Percentiles rank a stretch among this genome's conserved stretches.
Conservation (phyloP, 1,140 invertebrate species). For the Cheumatopsyche charites region DNA sequence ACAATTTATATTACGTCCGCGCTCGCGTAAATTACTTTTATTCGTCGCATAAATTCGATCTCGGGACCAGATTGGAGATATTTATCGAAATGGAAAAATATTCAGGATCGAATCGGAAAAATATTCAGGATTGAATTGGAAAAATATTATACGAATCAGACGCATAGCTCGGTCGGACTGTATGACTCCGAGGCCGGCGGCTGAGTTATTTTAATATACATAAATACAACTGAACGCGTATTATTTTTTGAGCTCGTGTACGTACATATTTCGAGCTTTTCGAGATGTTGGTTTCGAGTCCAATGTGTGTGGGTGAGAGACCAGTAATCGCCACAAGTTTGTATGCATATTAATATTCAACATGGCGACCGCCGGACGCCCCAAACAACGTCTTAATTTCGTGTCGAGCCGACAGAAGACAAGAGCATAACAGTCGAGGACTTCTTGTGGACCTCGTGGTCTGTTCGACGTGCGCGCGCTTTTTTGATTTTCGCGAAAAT, state of each 20-base stretch:
- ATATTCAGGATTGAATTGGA: neutral
- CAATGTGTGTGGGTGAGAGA: slow-evolving; percentile 32
- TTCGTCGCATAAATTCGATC: neutral
- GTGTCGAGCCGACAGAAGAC: slow-evolving; percentile 37
- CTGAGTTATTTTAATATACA: slow-evolving; percentile 36
- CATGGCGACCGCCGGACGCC: slow-evolving; percentile 46
- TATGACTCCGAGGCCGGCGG: slow-evolving; percentile 26
- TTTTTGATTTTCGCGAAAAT: neutral
- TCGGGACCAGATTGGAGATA: no score
- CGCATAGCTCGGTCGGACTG: slow-evolving; percentile 14
- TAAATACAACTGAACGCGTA: slow-evolving; percentile 5
- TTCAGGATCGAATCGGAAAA: no score
- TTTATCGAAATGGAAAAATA: neutral
- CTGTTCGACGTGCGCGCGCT: neutral
- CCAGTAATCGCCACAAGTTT: slow-evolving; percentile 48
- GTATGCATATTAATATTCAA: slow-evolving; percentile 50
- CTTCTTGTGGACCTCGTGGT: slow-evolving; percentile 33
- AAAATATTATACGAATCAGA: neutral
- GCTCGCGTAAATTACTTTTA: neutral
- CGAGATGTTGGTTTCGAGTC: slow-evolving; percentile 40
- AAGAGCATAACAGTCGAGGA: slow-evolving; percentile 40
- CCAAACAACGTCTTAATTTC: slow-evolving; percentile 47
- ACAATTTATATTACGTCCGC: no score
- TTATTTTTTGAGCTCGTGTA: slow-evolving; percentile 16
- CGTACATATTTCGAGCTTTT: neutral